These are phyloP conservation scores for Sanderia malayensis DNA, from an alignment of 30 jellyfish, hydroid and myxozoan genomes.

Conservation along the genomic window DNA sequence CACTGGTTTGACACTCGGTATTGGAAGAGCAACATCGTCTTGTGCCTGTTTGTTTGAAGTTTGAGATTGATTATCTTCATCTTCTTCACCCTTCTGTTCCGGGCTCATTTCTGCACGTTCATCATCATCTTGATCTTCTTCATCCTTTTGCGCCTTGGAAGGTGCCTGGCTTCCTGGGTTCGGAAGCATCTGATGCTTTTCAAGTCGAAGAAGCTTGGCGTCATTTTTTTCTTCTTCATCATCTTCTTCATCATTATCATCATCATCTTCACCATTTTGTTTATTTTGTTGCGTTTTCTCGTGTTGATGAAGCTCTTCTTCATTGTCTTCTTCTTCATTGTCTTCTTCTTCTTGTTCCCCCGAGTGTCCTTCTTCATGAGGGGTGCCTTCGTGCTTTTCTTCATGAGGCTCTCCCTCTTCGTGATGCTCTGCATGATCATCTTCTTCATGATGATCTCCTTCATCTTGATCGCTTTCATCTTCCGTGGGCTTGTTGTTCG, in stretches of 20 bases:
- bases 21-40: background rate
- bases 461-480: no score
- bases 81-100: background rate
- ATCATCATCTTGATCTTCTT: background rate
- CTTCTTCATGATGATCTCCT: no score
- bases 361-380: no score
- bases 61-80: background rate
- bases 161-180: background rate
- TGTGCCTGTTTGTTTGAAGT: background rate
- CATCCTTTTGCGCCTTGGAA: background rate
- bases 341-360: no score
- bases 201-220: background rate
- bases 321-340: no score
- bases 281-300: background rate
- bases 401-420: no score
- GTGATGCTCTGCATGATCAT: no score
- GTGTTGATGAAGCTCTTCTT: background rate
- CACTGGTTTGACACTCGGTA: background rate
- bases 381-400: no score
- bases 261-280: background rate
- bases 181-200: background rate
- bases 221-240: no score
- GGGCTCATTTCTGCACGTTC: background rate
- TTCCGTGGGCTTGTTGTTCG: no score
- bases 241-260: no score